Conservation (phyloP, 1,140 invertebrate species). For the Globodera ellingtonae region DNA sequence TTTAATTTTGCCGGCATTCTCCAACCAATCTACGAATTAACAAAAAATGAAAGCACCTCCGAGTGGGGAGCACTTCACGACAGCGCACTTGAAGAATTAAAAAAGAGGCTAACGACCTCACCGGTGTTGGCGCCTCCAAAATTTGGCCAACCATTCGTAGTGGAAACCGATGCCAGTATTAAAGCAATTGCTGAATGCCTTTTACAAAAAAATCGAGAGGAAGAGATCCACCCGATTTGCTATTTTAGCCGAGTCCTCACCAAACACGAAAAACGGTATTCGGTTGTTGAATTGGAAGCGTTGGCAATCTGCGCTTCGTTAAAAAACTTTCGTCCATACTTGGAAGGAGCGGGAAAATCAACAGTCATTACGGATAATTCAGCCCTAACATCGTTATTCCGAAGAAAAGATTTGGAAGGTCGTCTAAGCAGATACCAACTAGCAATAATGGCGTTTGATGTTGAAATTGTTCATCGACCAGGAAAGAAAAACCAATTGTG, state of each 20-base stretch:
- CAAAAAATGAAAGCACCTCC: conserved; percentile 13
- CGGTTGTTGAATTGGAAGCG: conserved; percentile 36
- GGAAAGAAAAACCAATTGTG: conserved; percentile 18
- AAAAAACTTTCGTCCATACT: conserved; percentile 32
- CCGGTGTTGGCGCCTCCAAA: conserved; percentile 30
- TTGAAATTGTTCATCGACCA: conserved; percentile 21
- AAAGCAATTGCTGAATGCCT: conserved; percentile 27
- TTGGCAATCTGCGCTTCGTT: conserved; percentile 21
- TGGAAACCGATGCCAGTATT: conserved; percentile 35
- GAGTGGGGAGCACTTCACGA: conserved; percentile 24
- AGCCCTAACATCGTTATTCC: conserved; percentile 32
- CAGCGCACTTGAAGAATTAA: conserved; percentile 25
- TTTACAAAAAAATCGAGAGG: conserved; percentile 18
- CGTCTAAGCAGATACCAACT: conserved; percentile 31
- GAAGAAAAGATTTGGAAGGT: conserved; percentile 29
- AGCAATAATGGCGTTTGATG: conserved; percentile 12
- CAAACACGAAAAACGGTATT: conserved; percentile 34
- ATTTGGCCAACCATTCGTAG: conserved; percentile 33
- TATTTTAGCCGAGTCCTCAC: conserved; percentile 22
- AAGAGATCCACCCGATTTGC: conserved; percentile 25
- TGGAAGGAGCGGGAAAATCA: conserved; percentile 32
- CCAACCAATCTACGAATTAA: conserved; percentile 27
- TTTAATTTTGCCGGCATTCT: conserved; percentile 21
- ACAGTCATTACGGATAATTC: conserved; percentile 32
- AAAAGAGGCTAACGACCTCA: conserved; percentile 6